Evolutionary conservation across 64 coral and sea anemone species (phyloP).

Genomic region (Stylophora pistillata): DNA sequence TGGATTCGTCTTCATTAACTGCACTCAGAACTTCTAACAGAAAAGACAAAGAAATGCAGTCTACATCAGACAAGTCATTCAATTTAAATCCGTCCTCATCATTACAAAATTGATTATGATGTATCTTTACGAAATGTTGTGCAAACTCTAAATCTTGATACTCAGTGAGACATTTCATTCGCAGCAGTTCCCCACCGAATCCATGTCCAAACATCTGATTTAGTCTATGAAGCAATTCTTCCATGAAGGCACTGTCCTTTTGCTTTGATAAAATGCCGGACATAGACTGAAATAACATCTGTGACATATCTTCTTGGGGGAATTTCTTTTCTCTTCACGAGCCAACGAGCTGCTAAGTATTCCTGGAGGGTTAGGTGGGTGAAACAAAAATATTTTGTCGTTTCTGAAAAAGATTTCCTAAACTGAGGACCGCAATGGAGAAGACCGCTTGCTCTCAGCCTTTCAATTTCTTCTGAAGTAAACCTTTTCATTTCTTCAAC

Average conservation of each 20-base stretch:
- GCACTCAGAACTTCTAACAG: background rate
- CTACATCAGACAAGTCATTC: background rate
- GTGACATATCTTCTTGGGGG: background rate
- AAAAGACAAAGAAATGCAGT: constrained; percentile 9
- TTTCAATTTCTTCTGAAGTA: constrained; percentile 8
- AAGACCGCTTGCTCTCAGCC: constrained; percentile 29
- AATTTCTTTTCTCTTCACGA: constrained; percentile 6
- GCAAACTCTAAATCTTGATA: constrained; percentile 25
- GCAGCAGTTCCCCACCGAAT: background rate
- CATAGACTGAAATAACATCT: constrained; percentile 40
- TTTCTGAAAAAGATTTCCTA: constrained; percentile 10
- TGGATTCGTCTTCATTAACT: background rate
- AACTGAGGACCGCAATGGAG: constrained; percentile 25
- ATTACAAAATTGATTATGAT: background rate
- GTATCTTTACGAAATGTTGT: background rate
- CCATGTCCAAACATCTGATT: background rate
- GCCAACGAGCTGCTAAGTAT: constrained; percentile 25
- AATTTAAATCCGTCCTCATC: background rate
- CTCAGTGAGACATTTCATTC: constrained; percentile 26
- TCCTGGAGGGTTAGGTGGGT: constrained; percentile 32
- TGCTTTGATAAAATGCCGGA: background rate
- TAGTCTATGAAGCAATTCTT: background rate
- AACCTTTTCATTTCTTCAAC: constrained; percentile 10
- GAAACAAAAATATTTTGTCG: constrained; percentile 26
- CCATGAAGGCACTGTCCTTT: constrained; percentile 1